These are phyloP conservation scores for Leucophenga varia DNA, from an alignment of 1,140 invertebrate species.

Conservation along the genomic window DNA sequence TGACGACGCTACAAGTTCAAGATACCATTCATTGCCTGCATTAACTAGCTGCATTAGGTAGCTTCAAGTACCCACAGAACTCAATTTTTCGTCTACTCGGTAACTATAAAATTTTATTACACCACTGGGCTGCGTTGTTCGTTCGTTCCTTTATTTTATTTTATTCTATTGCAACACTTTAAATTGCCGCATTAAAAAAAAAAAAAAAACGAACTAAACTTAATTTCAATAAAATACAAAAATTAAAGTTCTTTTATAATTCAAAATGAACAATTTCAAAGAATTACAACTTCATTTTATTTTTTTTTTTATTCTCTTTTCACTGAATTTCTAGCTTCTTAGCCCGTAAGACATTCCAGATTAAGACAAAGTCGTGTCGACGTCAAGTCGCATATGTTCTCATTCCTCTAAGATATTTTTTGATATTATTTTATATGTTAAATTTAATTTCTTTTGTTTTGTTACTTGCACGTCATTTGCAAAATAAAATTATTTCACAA, in stretches of 20 bases:
- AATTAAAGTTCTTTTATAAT: constrained; percentile 33
- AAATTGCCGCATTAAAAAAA: constrained; percentile 36
- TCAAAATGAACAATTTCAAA: constrained; percentile 36
- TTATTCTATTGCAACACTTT: constrained; percentile 19
- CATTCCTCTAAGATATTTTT: not conserved
- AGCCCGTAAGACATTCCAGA: not conserved
- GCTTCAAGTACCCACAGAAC: too few species aligned
- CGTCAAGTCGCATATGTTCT: not conserved
- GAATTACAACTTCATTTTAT: constrained; percentile 1
- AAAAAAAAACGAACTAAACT: not conserved
- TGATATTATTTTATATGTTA: constrained; percentile 43
- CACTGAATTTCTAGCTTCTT: not conserved
- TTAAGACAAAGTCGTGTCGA: not conserved
- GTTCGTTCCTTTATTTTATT: constrained; percentile 35
- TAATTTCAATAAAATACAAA: constrained; percentile 2
- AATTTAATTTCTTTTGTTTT: constrained; percentile 55
- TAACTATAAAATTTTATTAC: constrained; percentile 43
- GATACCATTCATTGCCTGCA: too few species aligned
- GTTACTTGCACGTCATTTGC: constrained; percentile 54
- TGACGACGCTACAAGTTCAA: too few species aligned
- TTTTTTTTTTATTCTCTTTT: not conserved
- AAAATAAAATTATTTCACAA: constrained; percentile 55
- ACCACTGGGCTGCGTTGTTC: constrained; percentile 35
- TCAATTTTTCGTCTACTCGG: too few species aligned
- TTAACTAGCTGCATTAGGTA: too few species aligned